A percentile compares a stretch with the other conserved stretches of the same genome.
phyloP scores from a whole-genome alignment of 1,140 invertebrate genomes.

The Brachionus sp. region DNA sequence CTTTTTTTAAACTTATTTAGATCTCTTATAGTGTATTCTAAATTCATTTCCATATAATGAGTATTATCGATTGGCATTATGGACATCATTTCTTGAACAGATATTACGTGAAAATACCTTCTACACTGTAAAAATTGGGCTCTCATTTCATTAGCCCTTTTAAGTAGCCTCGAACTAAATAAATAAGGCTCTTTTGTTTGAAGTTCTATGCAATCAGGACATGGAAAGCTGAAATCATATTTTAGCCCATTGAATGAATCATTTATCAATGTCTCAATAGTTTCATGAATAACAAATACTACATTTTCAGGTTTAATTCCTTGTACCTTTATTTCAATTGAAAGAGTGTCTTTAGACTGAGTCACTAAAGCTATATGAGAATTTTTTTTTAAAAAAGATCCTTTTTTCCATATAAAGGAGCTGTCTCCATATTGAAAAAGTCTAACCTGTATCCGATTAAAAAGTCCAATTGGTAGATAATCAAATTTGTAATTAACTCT shows the following conservation, averaged over 20 bases:
- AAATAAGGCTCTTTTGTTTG: slow-evolving; percentile 10
- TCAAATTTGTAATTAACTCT: slow-evolving; percentile 47
- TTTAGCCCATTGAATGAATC: slow-evolving; percentile 55
- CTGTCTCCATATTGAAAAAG: slow-evolving; percentile 56
- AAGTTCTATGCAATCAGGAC: slow-evolving; percentile 53
- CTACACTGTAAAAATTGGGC: slow-evolving; percentile 57
- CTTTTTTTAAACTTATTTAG: slow-evolving; percentile 51
- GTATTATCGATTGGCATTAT: slow-evolving; percentile 53
- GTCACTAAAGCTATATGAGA: slow-evolving; percentile 52
- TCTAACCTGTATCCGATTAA: slow-evolving; percentile 58
- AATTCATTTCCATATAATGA: slow-evolving; percentile 53
- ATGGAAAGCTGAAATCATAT: slow-evolving; percentile 55
- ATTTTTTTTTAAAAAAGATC: slow-evolving; percentile 55
- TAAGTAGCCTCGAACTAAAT: slow-evolving; percentile 53
- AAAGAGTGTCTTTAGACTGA: slow-evolving; percentile 50
- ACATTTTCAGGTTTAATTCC: slow-evolving; percentile 56
- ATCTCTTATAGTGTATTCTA: slow-evolving; percentile 52
- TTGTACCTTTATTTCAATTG: slow-evolving; percentile 53
- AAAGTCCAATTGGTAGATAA: slow-evolving; percentile 55
- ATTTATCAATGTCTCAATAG: slow-evolving; percentile 54
- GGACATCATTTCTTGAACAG: slow-evolving; percentile 53
- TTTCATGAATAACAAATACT: slow-evolving; percentile 56
- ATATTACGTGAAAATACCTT: slow-evolving; percentile 57
- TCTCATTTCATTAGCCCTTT: slow-evolving; percentile 51
- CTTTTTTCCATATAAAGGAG: slow-evolving; percentile 56